Base-by-base conservation (phyloP, 2,797 vertebrate species). In the Gadopsis marmoratus region DNA sequence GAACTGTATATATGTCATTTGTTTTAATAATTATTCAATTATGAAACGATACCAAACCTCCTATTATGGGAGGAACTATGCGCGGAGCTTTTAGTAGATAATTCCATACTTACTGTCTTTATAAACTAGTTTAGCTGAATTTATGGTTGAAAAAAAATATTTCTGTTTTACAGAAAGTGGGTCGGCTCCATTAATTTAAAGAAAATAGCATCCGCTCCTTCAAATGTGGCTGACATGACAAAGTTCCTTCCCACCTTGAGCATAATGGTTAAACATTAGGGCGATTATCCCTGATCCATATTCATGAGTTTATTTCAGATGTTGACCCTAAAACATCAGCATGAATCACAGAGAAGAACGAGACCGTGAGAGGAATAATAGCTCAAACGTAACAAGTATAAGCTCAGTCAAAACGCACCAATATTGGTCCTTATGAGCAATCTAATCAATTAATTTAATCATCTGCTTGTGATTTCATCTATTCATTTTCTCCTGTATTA, bases 361-460 rank as follows among this genome's bases (percentile, higher is more conserved):
- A 70, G 12, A 54, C 55, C 31, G 5, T 35, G 16, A 69, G 11
- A 41, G 29, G 17, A 71, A 56, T 62, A 8, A n/a, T 9, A 16
- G 56, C 23, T 37, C 9, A 71, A 69, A 70, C 63, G 23, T 56
- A 58, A 53, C 16, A 56, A 29, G 4, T 58, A 35, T 45, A 43
- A 59, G 17, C 51, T 59, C 12, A 54, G 33, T 37, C 5, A 19
- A 66, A 37, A 47, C 23, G 17, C 51, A 47, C 5, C 13, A 33
- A 50, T 51, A 47, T 54, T 4, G n/a, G 21, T 37, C 37, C 8
- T 41, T 10, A 41, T 43, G 39, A 78, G 33, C 35, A 55, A 53
- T 59, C 56, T 48, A 54, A 67, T 77, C n/a, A 61, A 2, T 45
- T 76, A 3, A 37, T 56, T 51, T 17, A 45, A 45, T 68, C 72